Evolutionary conservation across 1,140 invertebrate species (phyloP).

Genomic region (Drosophila kanapiae): DNA sequence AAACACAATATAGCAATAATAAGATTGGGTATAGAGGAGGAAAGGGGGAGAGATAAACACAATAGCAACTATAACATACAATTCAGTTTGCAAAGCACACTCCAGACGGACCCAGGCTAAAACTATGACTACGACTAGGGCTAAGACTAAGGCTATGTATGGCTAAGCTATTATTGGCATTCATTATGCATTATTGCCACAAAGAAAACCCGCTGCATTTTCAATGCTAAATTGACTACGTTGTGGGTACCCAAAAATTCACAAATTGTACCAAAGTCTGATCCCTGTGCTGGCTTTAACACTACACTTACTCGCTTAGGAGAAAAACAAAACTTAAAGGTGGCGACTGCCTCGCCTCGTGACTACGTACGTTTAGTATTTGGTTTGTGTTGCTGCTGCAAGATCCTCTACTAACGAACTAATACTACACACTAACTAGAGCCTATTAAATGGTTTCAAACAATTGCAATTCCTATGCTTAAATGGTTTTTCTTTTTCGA

Average conservation of each 20-base stretch:
- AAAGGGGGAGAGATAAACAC: constrained; percentile 53
- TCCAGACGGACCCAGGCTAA: not conserved
- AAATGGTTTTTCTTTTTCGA: constrained; percentile 5
- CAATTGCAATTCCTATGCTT: constrained; percentile 25
- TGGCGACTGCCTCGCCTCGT: not conserved
- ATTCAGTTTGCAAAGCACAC: constrained; percentile 21
- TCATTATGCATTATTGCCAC: not conserved
- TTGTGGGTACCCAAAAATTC: constrained; percentile 1
- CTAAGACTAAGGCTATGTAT: not conserved
- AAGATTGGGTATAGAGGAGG: constrained; percentile 12
- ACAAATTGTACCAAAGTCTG: constrained; percentile 9
- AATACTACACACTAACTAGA: constrained; percentile 16
- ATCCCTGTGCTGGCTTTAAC: constrained; percentile 39
- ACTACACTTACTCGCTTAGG: constrained; percentile 11
- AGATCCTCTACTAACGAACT: constrained; percentile 9
- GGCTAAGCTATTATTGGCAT: constrained; percentile 5
- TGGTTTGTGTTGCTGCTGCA: constrained; percentile 60
- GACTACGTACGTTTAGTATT: constrained; percentile 56
- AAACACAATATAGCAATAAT: constrained; percentile 57
- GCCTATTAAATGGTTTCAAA: constrained; percentile 17
- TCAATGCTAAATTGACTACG: constrained; percentile 64
- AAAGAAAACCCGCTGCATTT: constrained; percentile 34
- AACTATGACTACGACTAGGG: not conserved
- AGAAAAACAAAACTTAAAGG: constrained; percentile 24
- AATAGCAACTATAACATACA: constrained; percentile 53